Evolutionary conservation across 2,888 invertebrate genomes (phyloP), one percentile per base, ranked within the genome.

Genomic region (Noctua comes): DNA sequence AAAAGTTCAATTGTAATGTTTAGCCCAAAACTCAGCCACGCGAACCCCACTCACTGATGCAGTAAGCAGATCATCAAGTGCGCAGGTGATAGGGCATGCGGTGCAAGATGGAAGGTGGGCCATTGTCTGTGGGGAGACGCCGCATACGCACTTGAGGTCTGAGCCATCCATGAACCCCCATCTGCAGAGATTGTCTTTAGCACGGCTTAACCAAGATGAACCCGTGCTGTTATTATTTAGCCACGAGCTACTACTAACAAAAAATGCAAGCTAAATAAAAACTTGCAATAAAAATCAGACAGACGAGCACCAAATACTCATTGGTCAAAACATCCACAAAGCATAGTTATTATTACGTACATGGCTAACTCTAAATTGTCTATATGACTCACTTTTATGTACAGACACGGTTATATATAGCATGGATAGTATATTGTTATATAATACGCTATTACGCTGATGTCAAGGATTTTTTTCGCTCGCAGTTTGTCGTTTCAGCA

Each of bases 401-500:
- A 54, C 69, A 73, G 65, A 73, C 84, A 24, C 13, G 43, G 27
- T n/a, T 81, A 82, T 70, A 51, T 59, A 48, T 66, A 76, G 68
- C 18, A 7, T 6, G n/a, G 24, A 27, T 74, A 43, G 18, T 66
- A 57, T 66, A 59, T 66, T n/a, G 40, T 83, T 77, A 72, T 68
- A 72, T 79, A 71, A 73, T 46, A 31, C 21, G 4, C 13, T 1
- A 69, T 48, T 59, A 48, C 46, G 31, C 1, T 43, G 51, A 66
- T 81, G 66, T 79, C 57, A 74, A 81, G 66, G 79, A 43, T 59
- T 10, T 31, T 31, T 81, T 66, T 79, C 74, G n/a, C 48, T 59
- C 21, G 65, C 21, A 59, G 2, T 68, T 66, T 48, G 8, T 13
- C 31, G 27, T 51, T 24, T 65, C 36, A 57, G 73, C 1, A 46